Conservation (phyloP, 2,888 invertebrate species). For the Anoplius nigerrimus region DNA sequence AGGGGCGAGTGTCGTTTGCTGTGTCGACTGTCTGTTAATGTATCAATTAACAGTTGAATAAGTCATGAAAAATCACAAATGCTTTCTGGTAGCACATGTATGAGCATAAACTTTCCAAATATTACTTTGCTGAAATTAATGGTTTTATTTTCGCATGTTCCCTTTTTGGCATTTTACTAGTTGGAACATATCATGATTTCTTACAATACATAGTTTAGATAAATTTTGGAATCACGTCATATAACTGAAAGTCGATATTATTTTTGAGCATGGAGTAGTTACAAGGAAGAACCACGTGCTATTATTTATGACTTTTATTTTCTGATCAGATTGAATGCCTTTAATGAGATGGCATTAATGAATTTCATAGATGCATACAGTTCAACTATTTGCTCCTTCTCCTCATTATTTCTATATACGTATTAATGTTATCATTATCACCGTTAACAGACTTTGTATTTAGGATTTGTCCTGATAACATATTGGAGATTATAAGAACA, state of each 20-base stretch:
- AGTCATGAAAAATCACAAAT: constrained; percentile 21
- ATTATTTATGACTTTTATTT: neutral
- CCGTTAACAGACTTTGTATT: constrained; percentile 5
- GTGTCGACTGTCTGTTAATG: constrained; percentile 49
- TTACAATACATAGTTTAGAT: neutral
- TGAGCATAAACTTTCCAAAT: constrained; percentile 29
- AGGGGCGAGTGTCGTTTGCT: constrained; percentile 65
- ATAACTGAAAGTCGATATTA: constrained; percentile 11
- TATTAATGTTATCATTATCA: constrained; percentile 13
- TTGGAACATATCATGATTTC: constrained; percentile 17
- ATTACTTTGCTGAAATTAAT: too few species aligned
- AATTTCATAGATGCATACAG: neutral
- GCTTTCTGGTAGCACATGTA: constrained; percentile 44
- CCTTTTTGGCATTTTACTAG: constrained; percentile 16
- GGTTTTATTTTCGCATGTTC: constrained; percentile 42
- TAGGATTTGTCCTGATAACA: neutral
- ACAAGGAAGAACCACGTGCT: constrained; percentile 20
- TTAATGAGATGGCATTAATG: constrained; percentile 8
- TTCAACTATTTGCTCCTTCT: neutral
- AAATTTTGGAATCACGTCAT: too few species aligned
- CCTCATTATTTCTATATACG: constrained; percentile 6
- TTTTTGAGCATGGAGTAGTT: constrained; percentile 46
- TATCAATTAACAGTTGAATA: constrained; percentile 15
- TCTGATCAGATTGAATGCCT: constrained; percentile 9
- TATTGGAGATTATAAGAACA: too few species aligned